Conservation (phyloP, 1,140 invertebrate genomes). For the Psix sp. region DNA sequence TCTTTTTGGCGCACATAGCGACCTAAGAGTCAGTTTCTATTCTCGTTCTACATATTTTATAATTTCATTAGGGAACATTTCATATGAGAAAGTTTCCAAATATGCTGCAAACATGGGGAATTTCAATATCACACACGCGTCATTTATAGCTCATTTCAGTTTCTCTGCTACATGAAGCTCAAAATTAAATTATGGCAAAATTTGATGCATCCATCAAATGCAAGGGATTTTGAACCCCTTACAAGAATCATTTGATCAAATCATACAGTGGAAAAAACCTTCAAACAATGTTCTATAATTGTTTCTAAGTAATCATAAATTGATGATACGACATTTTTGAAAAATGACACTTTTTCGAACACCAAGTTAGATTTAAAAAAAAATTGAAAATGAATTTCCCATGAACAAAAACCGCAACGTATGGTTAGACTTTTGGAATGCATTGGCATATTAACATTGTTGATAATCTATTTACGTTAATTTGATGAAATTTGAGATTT, state of each 20-base stretch:
- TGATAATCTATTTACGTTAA: conserved; percentile 4
- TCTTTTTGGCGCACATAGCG: no score
- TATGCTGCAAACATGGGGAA: not conserved
- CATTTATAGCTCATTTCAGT: not conserved
- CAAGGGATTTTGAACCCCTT: not conserved
- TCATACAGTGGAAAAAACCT: not conserved
- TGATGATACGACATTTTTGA: no score
- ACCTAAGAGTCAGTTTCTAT: no score
- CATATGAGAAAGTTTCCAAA: not conserved
- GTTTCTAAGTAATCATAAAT: no score
- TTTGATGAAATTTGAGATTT: conserved; percentile 19
- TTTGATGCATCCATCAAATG: not conserved
- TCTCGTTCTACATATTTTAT: conserved; percentile 1
- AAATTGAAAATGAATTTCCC: no score
- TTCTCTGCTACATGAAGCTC: not conserved
- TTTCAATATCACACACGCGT: not conserved
- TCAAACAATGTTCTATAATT: no score
- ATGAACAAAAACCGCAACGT: no score
- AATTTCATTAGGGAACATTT: no score
- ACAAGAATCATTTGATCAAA: not conserved
- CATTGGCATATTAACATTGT: not conserved
- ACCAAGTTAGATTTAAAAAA: no score
- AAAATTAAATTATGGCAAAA: conserved; percentile 3
- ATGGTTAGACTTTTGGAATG: not conserved
- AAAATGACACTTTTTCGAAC: no score